Conservation (phyloP, 2,888 invertebrate genomes). For the Seladonia tumulorum region DNA sequence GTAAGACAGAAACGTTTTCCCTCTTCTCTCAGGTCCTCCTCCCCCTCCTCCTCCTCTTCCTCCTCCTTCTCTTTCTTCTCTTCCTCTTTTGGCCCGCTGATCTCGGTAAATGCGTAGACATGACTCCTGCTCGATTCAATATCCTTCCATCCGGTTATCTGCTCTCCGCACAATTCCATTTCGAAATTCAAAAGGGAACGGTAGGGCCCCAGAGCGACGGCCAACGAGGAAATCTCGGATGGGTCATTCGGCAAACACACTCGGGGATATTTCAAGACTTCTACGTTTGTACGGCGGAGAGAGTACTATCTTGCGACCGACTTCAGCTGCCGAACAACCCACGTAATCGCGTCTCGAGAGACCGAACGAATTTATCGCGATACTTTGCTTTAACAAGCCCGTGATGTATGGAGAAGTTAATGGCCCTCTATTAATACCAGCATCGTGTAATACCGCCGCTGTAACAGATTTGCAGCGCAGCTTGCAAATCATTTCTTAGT, state of each 20-base stretch:
- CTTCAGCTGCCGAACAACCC: slow-evolving; percentile 6
- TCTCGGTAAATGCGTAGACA: slow-evolving; percentile 49
- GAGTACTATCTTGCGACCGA: background rate
- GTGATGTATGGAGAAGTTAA: slow-evolving; percentile 51
- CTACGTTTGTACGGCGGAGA: slow-evolving; percentile 22
- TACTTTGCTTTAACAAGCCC: slow-evolving; percentile 49
- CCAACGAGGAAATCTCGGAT: slow-evolving; percentile 15
- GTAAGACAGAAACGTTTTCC: slow-evolving; percentile 20
- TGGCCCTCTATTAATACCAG: slow-evolving; percentile 55
- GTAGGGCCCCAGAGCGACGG: background rate
- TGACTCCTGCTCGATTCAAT: slow-evolving; percentile 53
- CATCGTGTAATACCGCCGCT: slow-evolving; percentile 4
- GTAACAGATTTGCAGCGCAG: background rate
- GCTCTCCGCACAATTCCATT: slow-evolving; percentile 41
- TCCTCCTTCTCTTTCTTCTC: too few relatives aligned
- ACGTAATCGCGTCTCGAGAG: slow-evolving; percentile 39
- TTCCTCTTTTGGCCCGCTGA: slow-evolving; percentile 6
- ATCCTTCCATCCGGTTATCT: slow-evolving; percentile 50
- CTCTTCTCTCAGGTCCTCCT: background rate
- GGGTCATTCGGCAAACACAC: slow-evolving; percentile 31
- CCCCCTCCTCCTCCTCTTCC: background rate
- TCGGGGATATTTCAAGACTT: slow-evolving; percentile 36
- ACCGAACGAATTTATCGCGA: slow-evolving; percentile 42
- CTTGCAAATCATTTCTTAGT: background rate
- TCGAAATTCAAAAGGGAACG: slow-evolving; percentile 22